Conservation (phyloP, 2,797 vertebrate genomes). For the Apodemus agrarius region DNA sequence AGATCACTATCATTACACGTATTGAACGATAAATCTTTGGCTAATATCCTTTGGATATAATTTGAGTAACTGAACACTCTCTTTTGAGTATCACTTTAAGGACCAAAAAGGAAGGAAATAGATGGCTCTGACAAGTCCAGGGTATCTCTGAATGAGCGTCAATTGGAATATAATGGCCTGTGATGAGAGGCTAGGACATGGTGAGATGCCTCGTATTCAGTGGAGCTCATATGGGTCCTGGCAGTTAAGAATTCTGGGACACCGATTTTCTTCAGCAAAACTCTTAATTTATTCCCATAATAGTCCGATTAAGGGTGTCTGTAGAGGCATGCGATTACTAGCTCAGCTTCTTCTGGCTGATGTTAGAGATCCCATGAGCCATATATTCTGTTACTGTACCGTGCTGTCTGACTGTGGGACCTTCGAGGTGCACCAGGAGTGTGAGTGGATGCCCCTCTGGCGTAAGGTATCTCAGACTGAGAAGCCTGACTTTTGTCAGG, state of each 20-base stretch:
- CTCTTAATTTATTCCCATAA: conserved; percentile 59
- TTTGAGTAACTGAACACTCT: conserved; percentile 58
- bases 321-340: conserved; percentile 72
- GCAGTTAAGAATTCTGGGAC: conserved; percentile 45
- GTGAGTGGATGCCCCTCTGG: conserved; percentile 31
- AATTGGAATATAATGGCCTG: conserved; percentile 36
- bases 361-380: conserved; percentile 72
- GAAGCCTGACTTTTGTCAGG: conserved; percentile 67
- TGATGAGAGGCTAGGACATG: background rate
- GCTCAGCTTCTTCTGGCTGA: conserved; percentile 57
- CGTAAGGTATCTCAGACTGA: conserved; percentile 64
- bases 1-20: conserved; percentile 67
- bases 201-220: conserved; percentile 27
- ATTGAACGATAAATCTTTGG: conserved; percentile 58
- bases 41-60: conserved; percentile 67
- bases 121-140: conserved; percentile 58
- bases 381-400: conserved; percentile 39
- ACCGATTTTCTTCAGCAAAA: conserved; percentile 33
- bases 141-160: conserved; percentile 22
- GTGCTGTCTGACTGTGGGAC: conserved; percentile 17
- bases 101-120: conserved; percentile 54
- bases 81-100: conserved; percentile 59
- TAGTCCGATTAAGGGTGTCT: conserved; percentile 52
- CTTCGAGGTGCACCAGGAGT: background rate
- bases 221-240: conserved; percentile 53